A percentile compares a stretch with the other conserved stretches of the same genome.
phyloP scores from a whole-genome alignment of 2,113 vertebrate genomes.

The Potamarius usumacintae region DNA sequence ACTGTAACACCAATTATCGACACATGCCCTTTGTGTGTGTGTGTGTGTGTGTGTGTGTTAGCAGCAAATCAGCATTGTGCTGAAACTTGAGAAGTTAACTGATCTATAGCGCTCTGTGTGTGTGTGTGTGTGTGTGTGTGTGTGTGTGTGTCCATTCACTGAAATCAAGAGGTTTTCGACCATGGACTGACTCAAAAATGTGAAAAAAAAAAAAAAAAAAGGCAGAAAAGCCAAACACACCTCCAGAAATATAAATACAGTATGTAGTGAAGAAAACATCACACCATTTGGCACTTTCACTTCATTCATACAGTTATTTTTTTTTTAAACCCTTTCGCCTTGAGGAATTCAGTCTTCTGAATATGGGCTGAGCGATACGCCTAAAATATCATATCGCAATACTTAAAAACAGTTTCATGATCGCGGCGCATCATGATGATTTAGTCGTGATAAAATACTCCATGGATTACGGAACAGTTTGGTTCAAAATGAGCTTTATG shows the following conservation, averaged over 20 bases:
- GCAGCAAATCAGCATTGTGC: constrained; percentile 76
- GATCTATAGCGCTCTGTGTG: not conserved
- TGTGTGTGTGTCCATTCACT: too few species aligned
- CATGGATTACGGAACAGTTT: not conserved
- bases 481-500: not conserved
- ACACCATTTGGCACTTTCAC: constrained; percentile 66
- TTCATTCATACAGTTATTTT: constrained; percentile 50
- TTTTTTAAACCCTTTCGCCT: not conserved
- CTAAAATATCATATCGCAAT: not conserved
- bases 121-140: not conserved
- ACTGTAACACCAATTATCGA: not conserved
- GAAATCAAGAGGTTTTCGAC: too few species aligned
- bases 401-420: not conserved
- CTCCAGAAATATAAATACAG: not conserved
- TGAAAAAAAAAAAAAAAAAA: not conserved
- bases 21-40: not conserved
- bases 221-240: not conserved
- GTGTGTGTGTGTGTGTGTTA: constrained; percentile 57
- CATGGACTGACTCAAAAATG: too few species aligned
- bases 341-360: not conserved
- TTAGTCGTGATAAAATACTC: not conserved
- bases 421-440: not conserved
- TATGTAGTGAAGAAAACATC: not conserved
- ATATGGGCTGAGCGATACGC: too few species aligned
- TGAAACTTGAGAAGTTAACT: constrained; percentile 71